Conservation (phyloP, 2,113 vertebrate species). For the pig (Sus scrofa) region T2T-Sscrofa CM000817.6:153213001-153213500, state of each 20-base stretch:
- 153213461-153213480: constrained; percentile 3
- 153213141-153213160: constrained; percentile 3
- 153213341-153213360: background rate
- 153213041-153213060: constrained; percentile 62
- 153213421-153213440: constrained; percentile 23
- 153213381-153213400: constrained; percentile 15
- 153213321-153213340: background rate
- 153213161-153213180: constrained; percentile 46
- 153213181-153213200: background rate
- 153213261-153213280: background rate
- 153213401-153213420: constrained; percentile 18
- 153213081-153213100: constrained; percentile 46
- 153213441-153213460: background rate
- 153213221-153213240: background rate
- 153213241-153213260: background rate
- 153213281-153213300: constrained; percentile 2
- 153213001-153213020: constrained; percentile 71
- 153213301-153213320: constrained; percentile 11
- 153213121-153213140: constrained; percentile 27
- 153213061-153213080: constrained; percentile 34
- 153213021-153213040: constrained; percentile 38
- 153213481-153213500: background rate
- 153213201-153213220: constrained; percentile 51
- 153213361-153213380: constrained; percentile 18
- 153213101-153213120: background rate